Evolutionary conservation across 1,140 invertebrate genomes (phyloP).

Genomic region (Stenopsyche tienmushanensis): DNA sequence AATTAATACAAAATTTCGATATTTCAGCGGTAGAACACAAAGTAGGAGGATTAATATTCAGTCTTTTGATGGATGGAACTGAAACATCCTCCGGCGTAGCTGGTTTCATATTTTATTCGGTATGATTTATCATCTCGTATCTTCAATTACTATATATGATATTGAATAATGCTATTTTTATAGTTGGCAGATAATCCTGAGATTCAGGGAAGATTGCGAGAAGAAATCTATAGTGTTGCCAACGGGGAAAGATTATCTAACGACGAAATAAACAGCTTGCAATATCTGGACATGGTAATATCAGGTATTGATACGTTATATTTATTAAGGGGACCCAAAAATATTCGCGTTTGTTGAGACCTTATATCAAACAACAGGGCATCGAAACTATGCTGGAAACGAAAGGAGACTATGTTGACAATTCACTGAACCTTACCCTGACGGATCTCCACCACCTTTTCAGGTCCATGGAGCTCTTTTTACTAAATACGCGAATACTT

Average conservation of each 20-base stretch:
- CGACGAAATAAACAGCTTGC: slow-evolving; percentile 20
- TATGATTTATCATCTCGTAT: neutral
- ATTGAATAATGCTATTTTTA: neutral
- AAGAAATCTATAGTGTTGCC: slow-evolving; percentile 30
- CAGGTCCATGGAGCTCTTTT: too few relatives aligned
- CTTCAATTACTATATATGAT: neutral
- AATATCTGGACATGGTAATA: slow-evolving; percentile 36
- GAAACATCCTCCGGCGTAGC: slow-evolving; percentile 36
- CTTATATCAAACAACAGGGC: too few relatives aligned
- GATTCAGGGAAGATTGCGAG: slow-evolving; percentile 27
- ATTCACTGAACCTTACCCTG: too few relatives aligned
- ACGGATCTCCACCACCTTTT: too few relatives aligned
- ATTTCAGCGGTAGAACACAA: slow-evolving; percentile 4
- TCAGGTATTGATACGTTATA: slow-evolving; percentile 7
- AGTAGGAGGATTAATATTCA: slow-evolving; percentile 27
- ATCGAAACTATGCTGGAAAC: too few relatives aligned
- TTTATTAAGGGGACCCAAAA: too few relatives aligned
- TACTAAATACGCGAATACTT: too few relatives aligned
- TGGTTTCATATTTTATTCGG: slow-evolving; percentile 29
- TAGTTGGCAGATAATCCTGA: slow-evolving; percentile 37
- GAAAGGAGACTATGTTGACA: too few relatives aligned
- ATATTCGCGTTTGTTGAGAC: too few relatives aligned
- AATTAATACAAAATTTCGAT: neutral
- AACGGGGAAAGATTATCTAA: slow-evolving; percentile 20
- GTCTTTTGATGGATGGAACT: slow-evolving; percentile 33